Percentiles rank a stretch among this genome's conserved stretches.
Evolutionary conservation across 2,888 invertebrate species (phyloP).

Genomic region (Xestia sexstrigata): DNA sequence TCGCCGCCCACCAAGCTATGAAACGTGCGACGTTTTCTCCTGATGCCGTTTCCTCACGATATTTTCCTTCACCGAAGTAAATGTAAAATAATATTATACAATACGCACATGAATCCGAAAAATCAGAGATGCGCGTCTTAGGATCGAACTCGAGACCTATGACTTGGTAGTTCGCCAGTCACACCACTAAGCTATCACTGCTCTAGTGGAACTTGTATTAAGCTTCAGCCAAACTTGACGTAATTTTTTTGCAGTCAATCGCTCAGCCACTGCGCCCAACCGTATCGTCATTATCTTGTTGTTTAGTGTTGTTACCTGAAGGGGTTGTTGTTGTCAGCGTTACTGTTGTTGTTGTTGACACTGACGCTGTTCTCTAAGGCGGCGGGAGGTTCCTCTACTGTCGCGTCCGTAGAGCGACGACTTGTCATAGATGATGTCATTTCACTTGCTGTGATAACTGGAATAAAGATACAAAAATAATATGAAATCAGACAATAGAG

Average conservation of each 20-base stretch:
- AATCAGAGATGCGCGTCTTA: too few species aligned
- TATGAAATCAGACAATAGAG: not conserved
- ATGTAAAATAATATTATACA: too few species aligned
- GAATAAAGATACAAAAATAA: not conserved
- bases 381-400: conserved; percentile 61
- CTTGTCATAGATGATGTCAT: conserved; percentile 79
- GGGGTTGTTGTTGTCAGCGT: conserved; percentile 61
- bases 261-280: too few species aligned
- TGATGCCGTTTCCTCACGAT: too few species aligned
- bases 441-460: conserved; percentile 79
- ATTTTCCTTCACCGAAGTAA: too few species aligned
- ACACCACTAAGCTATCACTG: too few species aligned
- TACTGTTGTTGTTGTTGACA: conserved; percentile 46
- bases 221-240: not conserved
- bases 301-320: conserved; percentile 28
- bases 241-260: too few species aligned
- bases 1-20: too few species aligned
- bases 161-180: too few species aligned
- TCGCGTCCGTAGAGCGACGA: conserved; percentile 73
- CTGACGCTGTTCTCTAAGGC: conserved; percentile 48
- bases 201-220: not conserved
- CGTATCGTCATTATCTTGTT: not conserved
- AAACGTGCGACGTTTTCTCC: too few species aligned
- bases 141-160: too few species aligned
- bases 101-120: too few species aligned